Evolutionary conservation across 2,888 invertebrate species (phyloP).

Genomic region (Perizoma affinitatum): DNA sequence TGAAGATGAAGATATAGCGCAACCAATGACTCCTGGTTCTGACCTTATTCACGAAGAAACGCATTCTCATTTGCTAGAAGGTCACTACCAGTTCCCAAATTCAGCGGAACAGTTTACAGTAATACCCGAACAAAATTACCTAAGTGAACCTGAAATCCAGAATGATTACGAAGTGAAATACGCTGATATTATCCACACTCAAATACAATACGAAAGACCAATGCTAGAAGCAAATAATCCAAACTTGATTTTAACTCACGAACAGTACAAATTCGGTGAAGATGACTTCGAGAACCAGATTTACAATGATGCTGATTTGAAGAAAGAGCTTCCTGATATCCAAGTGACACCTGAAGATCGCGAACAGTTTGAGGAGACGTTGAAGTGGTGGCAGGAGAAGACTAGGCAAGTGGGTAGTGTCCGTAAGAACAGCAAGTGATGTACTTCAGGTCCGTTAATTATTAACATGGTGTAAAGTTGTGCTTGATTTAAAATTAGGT

Average conservation of each 20-base stretch:
- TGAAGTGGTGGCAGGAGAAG: slow-evolving; percentile 82
- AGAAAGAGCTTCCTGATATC: slow-evolving; percentile 76
- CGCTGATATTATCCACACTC: slow-evolving; percentile 69
- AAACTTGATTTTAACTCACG: slow-evolving; percentile 60
- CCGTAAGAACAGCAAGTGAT: slow-evolving; percentile 34
- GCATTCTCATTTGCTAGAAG: slow-evolving; percentile 76
- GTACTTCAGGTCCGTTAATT: slow-evolving; percentile 23
- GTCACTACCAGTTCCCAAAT: slow-evolving; percentile 79
- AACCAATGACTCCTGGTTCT: slow-evolving; percentile 80
- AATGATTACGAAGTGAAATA: slow-evolving; percentile 77
- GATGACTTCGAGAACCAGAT: slow-evolving; percentile 73
- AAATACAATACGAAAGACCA: slow-evolving; percentile 57
- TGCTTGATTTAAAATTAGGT: not conserved
- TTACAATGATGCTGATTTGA: slow-evolving; percentile 76
- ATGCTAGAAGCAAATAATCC: slow-evolving; percentile 64
- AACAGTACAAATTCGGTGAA: slow-evolving; percentile 66
- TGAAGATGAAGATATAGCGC: slow-evolving; percentile 86
- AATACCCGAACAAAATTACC: slow-evolving; percentile 73
- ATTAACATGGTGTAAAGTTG: not conserved
- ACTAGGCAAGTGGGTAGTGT: slow-evolving; percentile 61
- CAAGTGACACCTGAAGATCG: slow-evolving; percentile 78
- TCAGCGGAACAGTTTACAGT: slow-evolving; percentile 81
- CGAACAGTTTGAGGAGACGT: slow-evolving; percentile 78
- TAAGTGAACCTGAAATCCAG: slow-evolving; percentile 71
- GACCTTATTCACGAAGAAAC: slow-evolving; percentile 79